Percentiles rank a stretch among this genome's conserved stretches.
Evolutionary conservation across 1,140 invertebrate genomes (phyloP).

Genomic region (Trichonephila clavata): DNA sequence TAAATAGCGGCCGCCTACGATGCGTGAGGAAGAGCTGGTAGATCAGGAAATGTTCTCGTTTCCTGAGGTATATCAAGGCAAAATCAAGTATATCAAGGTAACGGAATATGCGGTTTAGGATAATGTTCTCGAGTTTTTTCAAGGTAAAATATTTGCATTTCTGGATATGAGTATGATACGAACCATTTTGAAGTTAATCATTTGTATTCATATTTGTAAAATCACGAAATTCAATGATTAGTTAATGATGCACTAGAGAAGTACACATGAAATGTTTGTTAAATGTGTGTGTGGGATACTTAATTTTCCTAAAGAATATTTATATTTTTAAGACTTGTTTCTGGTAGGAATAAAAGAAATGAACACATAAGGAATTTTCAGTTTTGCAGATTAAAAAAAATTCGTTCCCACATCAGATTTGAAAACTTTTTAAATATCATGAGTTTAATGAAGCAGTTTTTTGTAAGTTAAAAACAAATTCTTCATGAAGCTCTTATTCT

Average conservation of each 20-base stretch:
- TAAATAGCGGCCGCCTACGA: conserved; percentile 13
- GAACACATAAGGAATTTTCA: no score
- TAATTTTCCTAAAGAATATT: no score
- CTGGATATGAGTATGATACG: background rate
- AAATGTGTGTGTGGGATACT: no score
- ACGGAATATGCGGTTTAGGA: background rate
- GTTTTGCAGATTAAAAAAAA: no score
- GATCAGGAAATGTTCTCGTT: conserved; percentile 12
- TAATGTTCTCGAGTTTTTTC: conserved; percentile 19
- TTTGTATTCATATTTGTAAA: background rate
- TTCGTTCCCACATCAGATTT: no score
- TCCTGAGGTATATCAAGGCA: conserved; percentile 25
- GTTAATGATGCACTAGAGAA: background rate
- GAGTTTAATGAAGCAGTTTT: no score
- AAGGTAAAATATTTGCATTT: conserved; percentile 13
- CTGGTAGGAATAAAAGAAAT: no score
- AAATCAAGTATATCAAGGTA: conserved; percentile 38
- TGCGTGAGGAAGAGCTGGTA: background rate
- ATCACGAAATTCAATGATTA: background rate
- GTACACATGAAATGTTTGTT: no score
- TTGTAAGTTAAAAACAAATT: no score
- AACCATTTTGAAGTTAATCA: background rate
- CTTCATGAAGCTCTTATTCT: no score
- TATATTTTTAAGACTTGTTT: no score
- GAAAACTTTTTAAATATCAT: no score